phyloP scores from a whole-genome alignment of 92 coral and sea anemone genomes.

The Epizoanthus rinbou region DNA sequence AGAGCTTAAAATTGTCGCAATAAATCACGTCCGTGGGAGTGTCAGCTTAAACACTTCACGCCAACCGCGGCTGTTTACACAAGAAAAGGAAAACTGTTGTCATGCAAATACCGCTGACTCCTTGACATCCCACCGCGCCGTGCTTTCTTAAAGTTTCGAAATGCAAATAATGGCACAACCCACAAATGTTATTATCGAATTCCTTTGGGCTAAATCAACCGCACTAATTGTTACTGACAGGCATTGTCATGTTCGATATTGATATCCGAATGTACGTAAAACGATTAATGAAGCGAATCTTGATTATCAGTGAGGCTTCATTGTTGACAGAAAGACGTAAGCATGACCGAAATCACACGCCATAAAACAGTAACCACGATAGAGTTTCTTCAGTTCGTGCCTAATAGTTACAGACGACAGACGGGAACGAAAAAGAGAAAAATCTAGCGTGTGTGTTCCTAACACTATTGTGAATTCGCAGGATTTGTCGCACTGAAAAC shows the following conservation, averaged over 20 bases:
- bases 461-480: background rate
- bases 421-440: background rate
- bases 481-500: background rate
- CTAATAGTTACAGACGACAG: background rate
- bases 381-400: background rate
- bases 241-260: conserved; percentile 15
- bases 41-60: too few species aligned
- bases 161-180: background rate
- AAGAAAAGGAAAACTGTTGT: background rate
- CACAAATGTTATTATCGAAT: background rate
- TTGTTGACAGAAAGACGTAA: background rate
- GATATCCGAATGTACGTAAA: background rate
- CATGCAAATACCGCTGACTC: background rate
- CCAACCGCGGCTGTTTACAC: too few species aligned
- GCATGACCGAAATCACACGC: background rate
- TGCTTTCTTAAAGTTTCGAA: background rate
- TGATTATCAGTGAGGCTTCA: too few species aligned
- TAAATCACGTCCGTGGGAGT: too few species aligned
- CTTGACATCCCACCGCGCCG: background rate
- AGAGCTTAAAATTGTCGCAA: too few species aligned
- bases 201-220: background rate
- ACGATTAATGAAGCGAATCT: background rate
- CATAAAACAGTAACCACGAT: background rate
- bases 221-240: background rate
- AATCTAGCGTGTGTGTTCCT: background rate